Evolutionary conservation across 2,113 vertebrate species (phyloP).

Genomic region (Cavia aperea): DNA sequence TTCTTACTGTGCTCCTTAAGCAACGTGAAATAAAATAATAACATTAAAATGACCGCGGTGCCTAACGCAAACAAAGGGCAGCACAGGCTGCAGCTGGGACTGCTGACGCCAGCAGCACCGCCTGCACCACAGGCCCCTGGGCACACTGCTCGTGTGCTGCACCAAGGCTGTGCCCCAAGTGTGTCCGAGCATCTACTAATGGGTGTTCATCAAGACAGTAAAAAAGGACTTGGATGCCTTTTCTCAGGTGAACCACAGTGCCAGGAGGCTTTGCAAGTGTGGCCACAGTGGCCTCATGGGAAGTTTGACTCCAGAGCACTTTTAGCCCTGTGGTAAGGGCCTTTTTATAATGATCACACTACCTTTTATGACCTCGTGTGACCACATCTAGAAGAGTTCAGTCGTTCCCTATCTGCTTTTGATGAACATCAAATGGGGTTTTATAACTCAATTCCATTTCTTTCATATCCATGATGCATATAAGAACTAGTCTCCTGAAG

Average conservation of each 20-base stretch:
- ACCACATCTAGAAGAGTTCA: slow-evolving; percentile 96
- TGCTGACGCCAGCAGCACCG: background rate
- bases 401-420: slow-evolving; percentile 86
- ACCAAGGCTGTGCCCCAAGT: background rate
- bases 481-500: slow-evolving; percentile 77
- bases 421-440: slow-evolving; percentile 85
- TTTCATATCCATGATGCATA: slow-evolving; percentile 88
- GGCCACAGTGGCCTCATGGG: slow-evolving; percentile 74
- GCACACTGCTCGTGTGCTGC: background rate
- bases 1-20: slow-evolving; percentile 86
- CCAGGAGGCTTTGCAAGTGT: background rate
- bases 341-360: slow-evolving; percentile 84
- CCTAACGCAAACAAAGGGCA: background rate
- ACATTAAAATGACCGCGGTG: background rate
- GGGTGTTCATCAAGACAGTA: slow-evolving; percentile 75
- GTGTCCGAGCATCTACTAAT: slow-evolving; percentile 82
- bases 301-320: slow-evolving; percentile 80
- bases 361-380: slow-evolving; percentile 85
- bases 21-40: slow-evolving; percentile 75
- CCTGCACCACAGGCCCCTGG: background rate
- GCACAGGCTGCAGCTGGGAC: background rate
- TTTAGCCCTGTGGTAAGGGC: slow-evolving; percentile 74
- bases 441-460: slow-evolving; percentile 90
- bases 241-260: slow-evolving; percentile 78
- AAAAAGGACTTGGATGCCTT: slow-evolving; percentile 91